phyloP scores from a whole-genome alignment of 2,888 invertebrate genomes.

The Microctonus hyperodae region DNA sequence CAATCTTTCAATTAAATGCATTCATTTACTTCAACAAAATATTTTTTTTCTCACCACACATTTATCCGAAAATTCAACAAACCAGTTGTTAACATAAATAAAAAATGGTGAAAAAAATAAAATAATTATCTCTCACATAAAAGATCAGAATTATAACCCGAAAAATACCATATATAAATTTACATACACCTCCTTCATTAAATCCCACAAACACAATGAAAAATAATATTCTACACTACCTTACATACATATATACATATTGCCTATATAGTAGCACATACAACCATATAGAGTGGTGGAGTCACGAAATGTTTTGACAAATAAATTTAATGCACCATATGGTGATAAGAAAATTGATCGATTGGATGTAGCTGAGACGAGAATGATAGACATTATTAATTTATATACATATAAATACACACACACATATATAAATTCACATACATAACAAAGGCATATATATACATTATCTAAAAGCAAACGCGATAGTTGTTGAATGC shows the following conservation, averaged over 20 bases:
- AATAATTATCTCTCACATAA: no score
- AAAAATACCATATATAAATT: no score
- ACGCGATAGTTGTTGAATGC: slow-evolving; percentile 27
- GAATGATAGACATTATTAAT: not conserved
- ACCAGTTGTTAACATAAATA: no score
- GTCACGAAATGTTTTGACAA: slow-evolving; percentile 27
- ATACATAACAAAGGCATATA: slow-evolving; percentile 27
- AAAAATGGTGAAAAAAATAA: no score
- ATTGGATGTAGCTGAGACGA: slow-evolving; percentile 16
- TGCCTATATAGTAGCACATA: not conserved
- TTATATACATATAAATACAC: slow-evolving; percentile 31
- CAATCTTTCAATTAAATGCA: no score
- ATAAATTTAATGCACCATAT: slow-evolving; percentile 13
- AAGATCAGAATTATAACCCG: no score
- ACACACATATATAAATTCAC: slow-evolving; percentile 30
- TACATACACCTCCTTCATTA: no score
- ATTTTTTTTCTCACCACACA: no score
- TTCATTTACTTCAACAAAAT: no score
- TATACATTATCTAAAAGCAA: slow-evolving; percentile 18
- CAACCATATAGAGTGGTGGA: not conserved
- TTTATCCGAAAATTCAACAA: no score
- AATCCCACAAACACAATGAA: not conserved
- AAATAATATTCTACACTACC: no score
- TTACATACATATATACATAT: not conserved
- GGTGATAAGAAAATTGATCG: slow-evolving; percentile 31